Conservation (phyloP, 2,797 vertebrate genomes). For the Paguma larvata region DNA sequence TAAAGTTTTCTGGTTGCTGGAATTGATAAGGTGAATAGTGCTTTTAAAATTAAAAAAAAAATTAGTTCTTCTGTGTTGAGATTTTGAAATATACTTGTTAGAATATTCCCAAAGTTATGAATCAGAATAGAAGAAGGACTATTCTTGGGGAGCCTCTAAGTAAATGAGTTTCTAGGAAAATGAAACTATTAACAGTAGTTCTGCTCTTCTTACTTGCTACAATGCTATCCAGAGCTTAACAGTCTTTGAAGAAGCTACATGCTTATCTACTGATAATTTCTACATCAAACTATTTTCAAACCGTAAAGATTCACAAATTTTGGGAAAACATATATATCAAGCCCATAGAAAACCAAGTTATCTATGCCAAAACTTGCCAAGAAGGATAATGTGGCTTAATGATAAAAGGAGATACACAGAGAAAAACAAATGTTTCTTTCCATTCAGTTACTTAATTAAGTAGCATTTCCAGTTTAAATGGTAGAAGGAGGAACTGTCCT, state of each 20-base stretch:
- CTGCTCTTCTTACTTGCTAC: neutral
- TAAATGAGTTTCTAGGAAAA: neutral
- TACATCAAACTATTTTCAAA: neutral
- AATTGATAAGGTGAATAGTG: neutral
- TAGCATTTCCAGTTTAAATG: neutral
- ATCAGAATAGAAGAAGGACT: neutral
- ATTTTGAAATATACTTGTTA: neutral
- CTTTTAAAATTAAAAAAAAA: neutral
- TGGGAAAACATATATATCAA: neutral
- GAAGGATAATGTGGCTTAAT: neutral
- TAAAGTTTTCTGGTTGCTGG: neutral
- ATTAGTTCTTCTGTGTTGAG: neutral
- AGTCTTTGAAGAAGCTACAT: neutral
- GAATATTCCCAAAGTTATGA: neutral
- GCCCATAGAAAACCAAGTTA: neutral
- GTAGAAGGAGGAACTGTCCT: neutral
- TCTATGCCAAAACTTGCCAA: neutral
- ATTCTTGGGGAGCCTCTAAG: neutral
- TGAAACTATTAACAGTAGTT: neutral
- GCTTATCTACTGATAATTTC: neutral
- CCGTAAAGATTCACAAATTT: constrained; percentile 26
- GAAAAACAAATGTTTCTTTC: neutral
- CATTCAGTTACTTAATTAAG: neutral
- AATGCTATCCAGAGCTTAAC: neutral
- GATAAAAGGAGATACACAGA: neutral